These are phyloP conservation scores for Hedychridium roseum DNA, from an alignment of 2,888 invertebrate species.

Conservation along the genomic window DNA sequence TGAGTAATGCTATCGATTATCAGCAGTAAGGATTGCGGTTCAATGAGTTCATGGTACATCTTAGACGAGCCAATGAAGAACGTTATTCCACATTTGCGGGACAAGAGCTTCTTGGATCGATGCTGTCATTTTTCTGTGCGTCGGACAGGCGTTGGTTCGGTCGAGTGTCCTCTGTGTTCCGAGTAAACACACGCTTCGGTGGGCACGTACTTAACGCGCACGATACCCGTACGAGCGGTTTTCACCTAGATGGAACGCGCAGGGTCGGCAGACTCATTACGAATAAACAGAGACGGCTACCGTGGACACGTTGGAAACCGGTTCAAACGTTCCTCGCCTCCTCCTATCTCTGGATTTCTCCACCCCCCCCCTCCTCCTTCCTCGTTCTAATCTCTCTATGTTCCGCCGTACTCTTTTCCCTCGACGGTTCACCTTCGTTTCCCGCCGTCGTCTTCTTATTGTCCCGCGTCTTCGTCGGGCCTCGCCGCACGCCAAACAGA, in stretches of 20 bases:
- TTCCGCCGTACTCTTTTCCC: not conserved
- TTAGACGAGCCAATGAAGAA: too few relatives aligned
- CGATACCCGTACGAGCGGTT: constrained; percentile 34
- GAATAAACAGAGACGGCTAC: constrained; percentile 49
- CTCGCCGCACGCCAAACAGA: constrained; percentile 61
- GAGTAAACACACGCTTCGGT: constrained; percentile 39
- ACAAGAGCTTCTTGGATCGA: not conserved
- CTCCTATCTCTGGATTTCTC: not conserved
- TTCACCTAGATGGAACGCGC: constrained; percentile 17
- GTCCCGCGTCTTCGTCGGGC: constrained; percentile 9
- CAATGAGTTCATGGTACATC: too few relatives aligned
- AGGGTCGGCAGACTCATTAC: constrained; percentile 29
- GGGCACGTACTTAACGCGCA: constrained; percentile 37
- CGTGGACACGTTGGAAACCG: constrained; percentile 26
- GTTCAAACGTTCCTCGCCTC: constrained; percentile 6
- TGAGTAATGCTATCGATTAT: too few relatives aligned
- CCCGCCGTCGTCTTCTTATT: too few relatives aligned
- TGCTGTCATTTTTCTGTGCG: constrained; percentile 15
- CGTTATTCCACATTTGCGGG: too few relatives aligned
- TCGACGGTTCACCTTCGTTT: not conserved
- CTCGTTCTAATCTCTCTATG: not conserved
- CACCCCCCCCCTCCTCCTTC: constrained; percentile 4
- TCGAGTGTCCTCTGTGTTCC: constrained; percentile 42
- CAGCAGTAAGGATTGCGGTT: too few relatives aligned
- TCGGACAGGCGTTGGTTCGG: constrained; percentile 22